Evolutionary conservation across 1,140 invertebrate species (phyloP).

Genomic region (Pachyrhynchus sulphureomaculatus): DNA sequence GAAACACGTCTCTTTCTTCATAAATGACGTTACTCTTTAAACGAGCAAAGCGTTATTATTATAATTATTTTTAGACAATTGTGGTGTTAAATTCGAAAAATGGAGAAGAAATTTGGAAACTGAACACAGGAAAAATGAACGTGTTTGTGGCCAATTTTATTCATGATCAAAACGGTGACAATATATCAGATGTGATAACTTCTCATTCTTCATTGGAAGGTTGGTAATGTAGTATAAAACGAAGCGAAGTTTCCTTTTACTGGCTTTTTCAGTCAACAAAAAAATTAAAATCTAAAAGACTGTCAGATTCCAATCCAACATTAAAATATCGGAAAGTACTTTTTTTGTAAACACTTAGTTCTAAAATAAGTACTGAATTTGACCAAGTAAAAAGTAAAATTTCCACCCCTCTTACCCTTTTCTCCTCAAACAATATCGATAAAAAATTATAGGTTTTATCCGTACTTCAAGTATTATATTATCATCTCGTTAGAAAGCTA

Average conservation of each 20-base stretch:
- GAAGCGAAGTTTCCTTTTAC: background rate
- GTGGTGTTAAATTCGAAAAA: slow-evolving; percentile 67
- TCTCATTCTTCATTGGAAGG: slow-evolving; percentile 63
- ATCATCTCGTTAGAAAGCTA: no score
- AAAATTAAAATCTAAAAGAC: no score
- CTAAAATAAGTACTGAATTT: no score
- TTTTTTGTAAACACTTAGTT: no score
- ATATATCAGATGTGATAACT: slow-evolving; percentile 69
- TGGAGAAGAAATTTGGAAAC: slow-evolving; percentile 69
- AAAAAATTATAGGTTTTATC: no score
- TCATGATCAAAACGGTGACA: slow-evolving; percentile 71
- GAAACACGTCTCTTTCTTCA: no score
- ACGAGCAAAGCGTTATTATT: no score
- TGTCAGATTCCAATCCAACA: no score
- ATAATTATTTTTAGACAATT: slow-evolving; percentile 59
- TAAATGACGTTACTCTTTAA: no score
- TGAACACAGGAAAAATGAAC: slow-evolving; percentile 56
- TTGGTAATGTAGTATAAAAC: slow-evolving; percentile 1
- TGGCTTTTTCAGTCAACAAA: background rate
- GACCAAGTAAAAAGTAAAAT: background rate
- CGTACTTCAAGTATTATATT: no score
- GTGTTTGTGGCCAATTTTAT: slow-evolving; percentile 71
- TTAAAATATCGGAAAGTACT: no score
- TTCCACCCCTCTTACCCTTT: background rate
- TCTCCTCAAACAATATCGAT: no score